A percentile compares a stretch with the other conserved stretches of the same genome.
Conservation (phyloP, 92 coral and sea anemone species). For the Zoanthus sansibaricus region DNA sequence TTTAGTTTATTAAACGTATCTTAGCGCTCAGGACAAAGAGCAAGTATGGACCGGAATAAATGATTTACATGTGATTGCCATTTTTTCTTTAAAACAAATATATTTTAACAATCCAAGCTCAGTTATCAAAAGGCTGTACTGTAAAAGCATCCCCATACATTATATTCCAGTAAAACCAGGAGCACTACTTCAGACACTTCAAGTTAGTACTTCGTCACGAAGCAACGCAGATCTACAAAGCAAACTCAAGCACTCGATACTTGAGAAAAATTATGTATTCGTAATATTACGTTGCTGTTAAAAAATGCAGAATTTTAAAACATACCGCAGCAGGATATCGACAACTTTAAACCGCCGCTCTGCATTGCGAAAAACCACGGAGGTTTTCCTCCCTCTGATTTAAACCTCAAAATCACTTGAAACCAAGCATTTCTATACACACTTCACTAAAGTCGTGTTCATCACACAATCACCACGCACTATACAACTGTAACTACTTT, state of each 20-base stretch:
- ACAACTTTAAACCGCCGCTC: background rate
- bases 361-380: background rate
- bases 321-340: background rate
- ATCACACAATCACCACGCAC: conserved; percentile 1
- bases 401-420: conserved; percentile 40
- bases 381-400: conserved; percentile 1
- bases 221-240: background rate
- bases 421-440: conserved; percentile 45
- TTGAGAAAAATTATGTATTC: conserved; percentile 4
- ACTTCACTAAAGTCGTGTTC: conserved; percentile 25
- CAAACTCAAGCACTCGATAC: conserved; percentile 10
- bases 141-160: too few relatives aligned
- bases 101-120: too few relatives aligned
- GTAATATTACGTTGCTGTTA: conserved; percentile 4
- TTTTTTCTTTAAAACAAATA: background rate
- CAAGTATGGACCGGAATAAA: conserved; percentile 2
- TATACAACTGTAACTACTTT: too few relatives aligned
- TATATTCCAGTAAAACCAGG: too few relatives aligned
- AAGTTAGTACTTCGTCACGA: background rate
- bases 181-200: too few relatives aligned
- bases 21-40: background rate
- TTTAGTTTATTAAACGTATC: background rate
- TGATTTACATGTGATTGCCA: background rate
- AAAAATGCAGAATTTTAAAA: background rate
- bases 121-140: background rate